A percentile compares a stretch with the other conserved stretches of the same genome.
phyloP scores from a whole-genome alignment of 1,140 invertebrate species.

The Aphidius gifuensis region DNA sequence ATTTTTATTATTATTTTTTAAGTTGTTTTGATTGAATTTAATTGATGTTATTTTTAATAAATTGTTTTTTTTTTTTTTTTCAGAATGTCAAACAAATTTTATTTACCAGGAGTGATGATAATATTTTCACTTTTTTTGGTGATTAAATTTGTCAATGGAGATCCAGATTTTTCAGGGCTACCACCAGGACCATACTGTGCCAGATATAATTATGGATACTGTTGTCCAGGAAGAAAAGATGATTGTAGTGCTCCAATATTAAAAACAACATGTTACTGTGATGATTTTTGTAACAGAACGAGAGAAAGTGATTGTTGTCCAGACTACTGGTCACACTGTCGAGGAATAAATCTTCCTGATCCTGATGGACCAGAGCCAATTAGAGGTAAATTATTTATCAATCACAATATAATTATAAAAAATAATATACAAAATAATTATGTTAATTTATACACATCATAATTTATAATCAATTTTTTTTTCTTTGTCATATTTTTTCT shows the following conservation, averaged over 20 bases:
- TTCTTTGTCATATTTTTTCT: constrained; percentile 29
- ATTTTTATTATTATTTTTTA: too few species aligned
- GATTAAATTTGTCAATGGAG: constrained; percentile 20
- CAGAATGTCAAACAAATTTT: constrained; percentile 19
- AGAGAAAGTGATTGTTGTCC: constrained; percentile 79
- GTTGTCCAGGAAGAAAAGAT: constrained; percentile 71
- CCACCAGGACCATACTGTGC: constrained; percentile 53
- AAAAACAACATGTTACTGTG: constrained; percentile 85
- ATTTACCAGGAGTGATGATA: neutral
- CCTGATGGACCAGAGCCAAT: constrained; percentile 20
- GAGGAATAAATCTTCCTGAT: constrained; percentile 45
- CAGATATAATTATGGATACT: constrained; percentile 45
- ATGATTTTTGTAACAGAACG: constrained; percentile 80
- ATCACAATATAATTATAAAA: neutral
- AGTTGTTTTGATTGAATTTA: too few species aligned
- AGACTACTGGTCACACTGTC: constrained; percentile 74
- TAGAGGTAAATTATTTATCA: constrained; percentile 27
- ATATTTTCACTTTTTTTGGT: constrained; percentile 21
- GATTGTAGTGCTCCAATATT: constrained; percentile 72
- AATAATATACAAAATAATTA: constrained; percentile 6
- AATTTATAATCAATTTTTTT: constrained; percentile 10
- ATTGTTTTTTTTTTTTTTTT: constrained; percentile 17
- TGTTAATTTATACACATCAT: constrained; percentile 9
- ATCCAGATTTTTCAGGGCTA: constrained; percentile 34
- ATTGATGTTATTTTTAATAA: neutral